Percentiles rank a stretch among this genome's conserved stretches.
phyloP scores from a whole-genome alignment of 2,113 vertebrate genomes.

The Ciconia stormi region DNA sequence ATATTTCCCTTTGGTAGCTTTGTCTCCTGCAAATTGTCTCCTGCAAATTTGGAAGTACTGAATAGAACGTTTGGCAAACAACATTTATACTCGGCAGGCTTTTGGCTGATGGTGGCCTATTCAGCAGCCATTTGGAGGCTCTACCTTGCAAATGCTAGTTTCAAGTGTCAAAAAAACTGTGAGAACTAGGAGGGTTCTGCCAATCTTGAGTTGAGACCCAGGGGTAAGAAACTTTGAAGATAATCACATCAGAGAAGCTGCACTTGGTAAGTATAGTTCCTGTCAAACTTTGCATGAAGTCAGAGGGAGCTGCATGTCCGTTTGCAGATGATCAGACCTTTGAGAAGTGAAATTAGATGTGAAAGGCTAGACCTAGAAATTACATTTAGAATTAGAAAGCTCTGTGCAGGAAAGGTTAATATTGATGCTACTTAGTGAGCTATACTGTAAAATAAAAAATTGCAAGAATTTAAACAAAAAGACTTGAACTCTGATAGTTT shows the following conservation, averaged over 20 bases:
- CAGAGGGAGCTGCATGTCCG: neutral
- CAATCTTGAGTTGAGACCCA: conserved; percentile 32
- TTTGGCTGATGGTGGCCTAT: conserved; percentile 5
- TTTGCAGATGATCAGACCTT: neutral
- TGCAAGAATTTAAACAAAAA: neutral
- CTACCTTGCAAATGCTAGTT: conserved; percentile 38
- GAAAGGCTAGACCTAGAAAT: neutral
- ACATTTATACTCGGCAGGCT: conserved; percentile 36
- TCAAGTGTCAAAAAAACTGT: conserved; percentile 35
- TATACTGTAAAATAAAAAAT: neutral
- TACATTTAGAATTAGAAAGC: neutral
- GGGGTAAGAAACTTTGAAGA: conserved; percentile 52
- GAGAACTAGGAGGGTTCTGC: conserved; percentile 28
- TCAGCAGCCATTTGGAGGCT: conserved; percentile 12
- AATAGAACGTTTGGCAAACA: conserved; percentile 28
- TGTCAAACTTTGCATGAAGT: conserved; percentile 33
- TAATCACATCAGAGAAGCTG: neutral
- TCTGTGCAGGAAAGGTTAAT: neutral
- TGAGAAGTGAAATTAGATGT: neutral
- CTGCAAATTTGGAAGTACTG: neutral
- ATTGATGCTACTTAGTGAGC: neutral
- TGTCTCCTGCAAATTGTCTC: neutral
- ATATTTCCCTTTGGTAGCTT: neutral
- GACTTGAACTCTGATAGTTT: neutral
- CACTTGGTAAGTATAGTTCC: conserved; percentile 36